Base-by-base conservation (phyloP, 2,797 vertebrate species). In the Syndactyla subalaris region DNA sequence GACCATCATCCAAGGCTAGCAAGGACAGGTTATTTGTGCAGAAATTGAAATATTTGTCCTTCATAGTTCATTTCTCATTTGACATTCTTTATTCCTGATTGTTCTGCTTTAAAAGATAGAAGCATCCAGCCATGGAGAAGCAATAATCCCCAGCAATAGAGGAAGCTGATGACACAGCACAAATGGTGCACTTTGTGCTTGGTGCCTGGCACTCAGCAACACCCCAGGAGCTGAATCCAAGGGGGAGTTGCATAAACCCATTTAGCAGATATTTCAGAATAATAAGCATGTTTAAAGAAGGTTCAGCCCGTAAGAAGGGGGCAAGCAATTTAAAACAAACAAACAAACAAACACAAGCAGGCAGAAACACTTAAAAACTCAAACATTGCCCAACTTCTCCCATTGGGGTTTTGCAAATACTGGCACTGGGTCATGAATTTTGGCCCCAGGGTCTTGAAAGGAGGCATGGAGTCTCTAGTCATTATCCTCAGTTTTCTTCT, bases 11-110 rank as follows among this genome's bases (percentile, higher is more conserved):
- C 58, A 80, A 65, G 67, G 22, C 93, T 87, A 79, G 73, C 67
- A 94, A 91, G 90, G 88, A 93, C 73, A 79, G 57, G 88, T 87
- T 94, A 89, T 96, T 95, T 93, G 90, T 5, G 4, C 41, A 92
- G 88, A 95, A 94, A 94, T 85, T 85, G 93, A 96, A 95, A 93
- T 95, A 96, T 96, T 93, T 96, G 95, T 87, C 95, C 96, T 97
- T 96, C 96, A 97, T 95, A 96, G 92, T 94, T 93, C 94, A 92
- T 74, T 96, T 96, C 91, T 94, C 86, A 87, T 95, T 89, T 95
- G 94, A 95, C 93, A 89, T 95, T 91, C 84, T 87, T 95, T 95
- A 94, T 91, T 89, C 81, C 88, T 94, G 93, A 94, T 96, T 94
- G 85, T 89, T 94, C 88, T 94, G 93, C 86, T 95, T 96, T 97